A percentile compares a stretch with the other conserved stretches of the same genome.
Conservation (phyloP, 2,113 vertebrate genomes). For the Condylura cristata region DNA sequence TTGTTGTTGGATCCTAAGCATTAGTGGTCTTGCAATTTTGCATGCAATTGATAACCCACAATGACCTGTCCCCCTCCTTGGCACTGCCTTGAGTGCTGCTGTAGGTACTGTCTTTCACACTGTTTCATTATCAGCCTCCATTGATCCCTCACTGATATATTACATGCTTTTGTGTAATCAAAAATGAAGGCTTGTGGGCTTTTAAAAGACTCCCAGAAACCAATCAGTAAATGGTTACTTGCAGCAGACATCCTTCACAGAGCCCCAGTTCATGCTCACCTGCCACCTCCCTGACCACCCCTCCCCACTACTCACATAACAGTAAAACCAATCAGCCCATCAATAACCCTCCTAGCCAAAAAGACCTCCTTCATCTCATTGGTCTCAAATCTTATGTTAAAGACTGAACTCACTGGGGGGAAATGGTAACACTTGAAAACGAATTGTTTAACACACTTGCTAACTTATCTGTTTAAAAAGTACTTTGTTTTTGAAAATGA, state of each 20-base stretch:
- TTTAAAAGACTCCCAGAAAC: conserved; percentile 27
- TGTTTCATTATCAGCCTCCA: too few species aligned
- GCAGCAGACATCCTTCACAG: background rate
- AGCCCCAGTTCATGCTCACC: background rate
- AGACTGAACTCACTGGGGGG: background rate
- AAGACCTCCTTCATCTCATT: background rate
- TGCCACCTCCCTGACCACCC: background rate
- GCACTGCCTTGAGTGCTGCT: too few species aligned
- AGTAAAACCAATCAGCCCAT: background rate
- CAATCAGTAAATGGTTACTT: background rate
- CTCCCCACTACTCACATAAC: background rate
- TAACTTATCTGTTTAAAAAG: conserved; percentile 47
- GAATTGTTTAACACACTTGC: conserved; percentile 21
- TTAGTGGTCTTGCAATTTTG: too few species aligned
- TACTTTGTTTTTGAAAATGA: conserved; percentile 30
- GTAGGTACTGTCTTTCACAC: too few species aligned
- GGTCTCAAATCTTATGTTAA: background rate
- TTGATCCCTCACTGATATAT: background rate
- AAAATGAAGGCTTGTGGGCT: background rate
- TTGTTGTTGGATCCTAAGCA: too few species aligned
- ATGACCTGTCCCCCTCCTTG: too few species aligned
- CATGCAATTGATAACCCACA: too few species aligned
- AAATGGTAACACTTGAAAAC: conserved; percentile 44
- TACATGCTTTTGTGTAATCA: background rate
- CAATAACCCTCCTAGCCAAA: background rate